Conservation (phyloP, 2,797 vertebrate genomes). For the Epinephelus coioides region DNA sequence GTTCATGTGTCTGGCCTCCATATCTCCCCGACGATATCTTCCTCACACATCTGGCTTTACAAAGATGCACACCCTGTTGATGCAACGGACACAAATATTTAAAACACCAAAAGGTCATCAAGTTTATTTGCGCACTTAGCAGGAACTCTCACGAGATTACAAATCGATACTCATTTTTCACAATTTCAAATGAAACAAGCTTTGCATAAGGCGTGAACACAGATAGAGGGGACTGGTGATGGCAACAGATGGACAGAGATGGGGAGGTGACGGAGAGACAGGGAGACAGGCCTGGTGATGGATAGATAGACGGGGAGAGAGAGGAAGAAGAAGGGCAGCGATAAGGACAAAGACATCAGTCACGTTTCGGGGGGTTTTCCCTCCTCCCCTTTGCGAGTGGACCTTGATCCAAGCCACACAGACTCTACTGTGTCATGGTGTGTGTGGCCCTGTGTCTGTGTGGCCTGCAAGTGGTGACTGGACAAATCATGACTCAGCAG, state of each 20-base stretch:
- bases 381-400: constrained; percentile 69
- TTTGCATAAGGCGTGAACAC: constrained; percentile 39
- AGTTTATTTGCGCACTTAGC: constrained; percentile 60
- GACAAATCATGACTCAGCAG: constrained; percentile 80
- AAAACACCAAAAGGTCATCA: constrained; percentile 73
- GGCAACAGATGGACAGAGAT: constrained; percentile 66
- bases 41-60: constrained; percentile 76
- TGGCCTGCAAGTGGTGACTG: constrained; percentile 69
- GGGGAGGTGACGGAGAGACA: constrained; percentile 56
- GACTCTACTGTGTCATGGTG: constrained; percentile 82
- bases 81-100: constrained; percentile 82
- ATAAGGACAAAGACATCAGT: constrained; percentile 82
- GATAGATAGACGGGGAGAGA: constrained; percentile 61
- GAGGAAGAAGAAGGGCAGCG: constrained; percentile 67
- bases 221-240: constrained; percentile 40
- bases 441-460: constrained; percentile 80
- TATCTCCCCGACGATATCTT: constrained; percentile 42
- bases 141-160: constrained; percentile 45
- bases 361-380: constrained; percentile 73
- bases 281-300: constrained; percentile 52
- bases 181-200: constrained; percentile 39
- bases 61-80: constrained; percentile 72
- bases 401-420: constrained; percentile 82
- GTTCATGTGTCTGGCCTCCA: constrained; percentile 54
- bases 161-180: constrained; percentile 39